Conservation (phyloP, 92 coral and sea anemone genomes). For the Porites rus region DNA sequence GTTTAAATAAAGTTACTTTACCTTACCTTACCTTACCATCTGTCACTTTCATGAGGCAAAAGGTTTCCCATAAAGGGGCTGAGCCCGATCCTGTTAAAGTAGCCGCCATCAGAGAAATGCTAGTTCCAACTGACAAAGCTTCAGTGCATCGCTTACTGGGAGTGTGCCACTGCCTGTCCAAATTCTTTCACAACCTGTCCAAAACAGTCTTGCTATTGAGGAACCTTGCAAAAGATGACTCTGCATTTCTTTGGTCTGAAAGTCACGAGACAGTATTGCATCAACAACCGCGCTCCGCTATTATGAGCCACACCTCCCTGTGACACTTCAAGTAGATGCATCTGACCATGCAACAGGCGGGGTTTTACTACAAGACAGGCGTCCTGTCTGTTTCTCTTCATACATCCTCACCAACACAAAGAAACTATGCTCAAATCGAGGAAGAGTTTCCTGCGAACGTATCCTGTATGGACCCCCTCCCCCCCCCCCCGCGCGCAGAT, state of each 20-base stretch:
- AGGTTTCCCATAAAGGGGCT: conserved; percentile 15
- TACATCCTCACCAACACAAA: conserved; percentile 15
- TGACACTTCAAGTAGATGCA: neutral
- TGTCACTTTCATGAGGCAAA: conserved; percentile 53
- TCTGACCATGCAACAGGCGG: conserved; percentile 13
- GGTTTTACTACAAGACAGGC: conserved; percentile 16
- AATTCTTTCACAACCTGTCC: conserved; percentile 35
- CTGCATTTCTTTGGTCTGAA: neutral
- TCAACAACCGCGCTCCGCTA: neutral
- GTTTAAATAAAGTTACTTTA: too few species aligned
- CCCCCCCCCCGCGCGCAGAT: conserved; percentile 22
- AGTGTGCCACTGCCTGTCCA: conserved; percentile 50
- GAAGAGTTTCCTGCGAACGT: too few species aligned
- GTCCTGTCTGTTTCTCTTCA: conserved; percentile 34
- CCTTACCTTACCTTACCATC: too few species aligned
- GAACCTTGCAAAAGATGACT: neutral
- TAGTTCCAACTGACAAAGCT: conserved; percentile 32
- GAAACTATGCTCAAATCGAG: too few species aligned
- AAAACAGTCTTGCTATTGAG: conserved; percentile 11
- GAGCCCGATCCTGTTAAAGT: conserved; percentile 46
- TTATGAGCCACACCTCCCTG: neutral
- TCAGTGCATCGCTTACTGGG: conserved; percentile 48
- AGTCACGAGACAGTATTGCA: neutral
- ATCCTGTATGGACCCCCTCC: too few species aligned
- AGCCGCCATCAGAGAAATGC: conserved; percentile 36